Percentiles rank a stretch among this genome's conserved stretches.
phyloP scores from a whole-genome alignment of 2,888 invertebrate species.

The Herminia tarsipennalis region DNA sequence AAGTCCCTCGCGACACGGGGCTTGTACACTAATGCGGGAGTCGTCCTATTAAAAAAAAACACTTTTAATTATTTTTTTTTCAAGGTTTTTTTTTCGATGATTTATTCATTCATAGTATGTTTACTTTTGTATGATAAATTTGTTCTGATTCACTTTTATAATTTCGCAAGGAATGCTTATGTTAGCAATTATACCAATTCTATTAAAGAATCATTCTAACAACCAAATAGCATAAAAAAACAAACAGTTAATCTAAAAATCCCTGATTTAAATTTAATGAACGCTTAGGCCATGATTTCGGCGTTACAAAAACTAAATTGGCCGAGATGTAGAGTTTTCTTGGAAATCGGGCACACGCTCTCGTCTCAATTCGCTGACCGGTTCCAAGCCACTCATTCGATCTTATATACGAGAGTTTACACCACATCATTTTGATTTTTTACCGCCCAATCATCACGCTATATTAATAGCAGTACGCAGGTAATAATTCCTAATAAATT shows the following conservation, averaged over 20 bases:
- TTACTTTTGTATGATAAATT: no score
- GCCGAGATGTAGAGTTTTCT: constrained; percentile 44
- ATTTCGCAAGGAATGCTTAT: no score
- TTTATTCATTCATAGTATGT: no score
- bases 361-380: constrained; percentile 52
- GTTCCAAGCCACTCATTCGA: constrained; percentile 36
- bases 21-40: no score
- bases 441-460: constrained; percentile 30
- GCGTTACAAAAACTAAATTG: constrained; percentile 60
- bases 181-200: no score
- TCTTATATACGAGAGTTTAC: constrained; percentile 16
- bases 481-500: constrained; percentile 21
- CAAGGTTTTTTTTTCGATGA: no score
- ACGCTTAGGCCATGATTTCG: constrained; percentile 47
- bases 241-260: constrained; percentile 1
- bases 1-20: no score
- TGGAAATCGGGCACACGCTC: constrained; percentile 54
- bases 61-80: no score
- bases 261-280: constrained; percentile 45
- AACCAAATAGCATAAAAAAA: background rate
- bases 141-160: no score
- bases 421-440: constrained; percentile 33
- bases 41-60: no score
- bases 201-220: background rate
- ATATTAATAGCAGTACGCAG: constrained; percentile 30